Conservation (phyloP, 2,888 invertebrate genomes). For the Deilephila elpenor region DNA sequence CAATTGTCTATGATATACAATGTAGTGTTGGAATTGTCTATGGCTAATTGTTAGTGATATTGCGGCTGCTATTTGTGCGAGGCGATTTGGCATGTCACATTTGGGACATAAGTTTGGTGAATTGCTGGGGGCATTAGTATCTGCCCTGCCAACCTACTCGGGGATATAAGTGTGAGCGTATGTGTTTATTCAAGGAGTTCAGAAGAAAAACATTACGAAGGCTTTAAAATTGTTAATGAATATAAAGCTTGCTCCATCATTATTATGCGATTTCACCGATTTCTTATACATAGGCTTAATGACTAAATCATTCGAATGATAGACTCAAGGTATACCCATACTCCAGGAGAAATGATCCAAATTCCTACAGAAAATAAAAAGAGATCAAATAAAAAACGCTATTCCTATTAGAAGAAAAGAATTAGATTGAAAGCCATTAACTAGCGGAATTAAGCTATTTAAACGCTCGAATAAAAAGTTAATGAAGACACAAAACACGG, state of each 20-base stretch:
- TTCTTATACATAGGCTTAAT: no score
- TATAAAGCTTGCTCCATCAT: no score
- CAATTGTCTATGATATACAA: constrained; percentile 38
- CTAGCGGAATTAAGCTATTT: constrained; percentile 1
- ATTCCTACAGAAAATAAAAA: background rate
- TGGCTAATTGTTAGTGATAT: constrained; percentile 4
- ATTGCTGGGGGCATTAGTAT: no score
- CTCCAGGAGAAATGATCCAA: background rate
- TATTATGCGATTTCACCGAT: no score
- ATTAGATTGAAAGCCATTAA: constrained; percentile 19
- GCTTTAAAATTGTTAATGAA: no score
- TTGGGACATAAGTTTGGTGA: no score
- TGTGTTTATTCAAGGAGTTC: no score
- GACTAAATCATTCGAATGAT: no score
- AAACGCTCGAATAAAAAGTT: constrained; percentile 25
- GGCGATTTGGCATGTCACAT: background rate
- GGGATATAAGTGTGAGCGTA: no score
- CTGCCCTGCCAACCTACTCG: no score
- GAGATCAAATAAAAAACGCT: background rate
- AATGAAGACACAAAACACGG: constrained; percentile 36
- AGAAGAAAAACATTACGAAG: no score
- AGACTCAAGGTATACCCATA: no score
- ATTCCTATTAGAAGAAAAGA: constrained; percentile 3
- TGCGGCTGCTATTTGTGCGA: background rate
- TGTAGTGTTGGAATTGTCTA: constrained; percentile 11